These are phyloP conservation scores for Acanthurus tractus DNA, from an alignment of 2,797 vertebrate species.

Conservation along the genomic window DNA sequence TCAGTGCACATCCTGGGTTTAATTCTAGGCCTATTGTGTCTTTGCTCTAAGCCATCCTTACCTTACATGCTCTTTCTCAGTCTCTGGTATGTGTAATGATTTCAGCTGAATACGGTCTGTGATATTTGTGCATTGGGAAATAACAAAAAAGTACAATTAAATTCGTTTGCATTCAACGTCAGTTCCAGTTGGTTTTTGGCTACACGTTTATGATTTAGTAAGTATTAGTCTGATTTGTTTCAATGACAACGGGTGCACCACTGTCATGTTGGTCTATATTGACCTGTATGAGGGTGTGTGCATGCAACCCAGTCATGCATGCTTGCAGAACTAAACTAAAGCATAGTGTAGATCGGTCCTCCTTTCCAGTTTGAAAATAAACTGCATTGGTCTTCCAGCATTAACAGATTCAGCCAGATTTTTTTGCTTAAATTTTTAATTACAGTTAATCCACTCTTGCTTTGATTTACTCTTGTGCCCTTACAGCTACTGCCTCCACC, in stretches of 20 bases:
- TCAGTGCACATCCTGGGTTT: constrained; percentile 31
- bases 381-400: background rate
- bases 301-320: constrained; percentile 38
- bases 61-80: background rate
- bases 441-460: background rate
- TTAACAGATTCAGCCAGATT: background rate
- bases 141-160: background rate
- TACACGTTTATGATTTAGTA: constrained; percentile 60
- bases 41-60: constrained; percentile 6
- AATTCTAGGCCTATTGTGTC: constrained; percentile 32
- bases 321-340: constrained; percentile 33
- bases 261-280: constrained; percentile 70
- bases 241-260: constrained; percentile 79
- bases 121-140: background rate
- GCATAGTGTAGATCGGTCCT: constrained; percentile 11
- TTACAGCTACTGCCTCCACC: constrained; percentile 36
- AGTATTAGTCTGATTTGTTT: constrained; percentile 80
- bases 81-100: constrained; percentile 1
- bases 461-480: constrained; percentile 33
- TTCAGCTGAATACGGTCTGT: background rate
- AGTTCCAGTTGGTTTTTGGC: constrained; percentile 43
- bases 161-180: constrained; percentile 10
- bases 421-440: constrained; percentile 28
- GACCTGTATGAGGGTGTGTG: constrained; percentile 57
- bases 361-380: background rate